phyloP scores from a whole-genome alignment of 1,140 invertebrate species.

The Odontomachus brunneus region DNA sequence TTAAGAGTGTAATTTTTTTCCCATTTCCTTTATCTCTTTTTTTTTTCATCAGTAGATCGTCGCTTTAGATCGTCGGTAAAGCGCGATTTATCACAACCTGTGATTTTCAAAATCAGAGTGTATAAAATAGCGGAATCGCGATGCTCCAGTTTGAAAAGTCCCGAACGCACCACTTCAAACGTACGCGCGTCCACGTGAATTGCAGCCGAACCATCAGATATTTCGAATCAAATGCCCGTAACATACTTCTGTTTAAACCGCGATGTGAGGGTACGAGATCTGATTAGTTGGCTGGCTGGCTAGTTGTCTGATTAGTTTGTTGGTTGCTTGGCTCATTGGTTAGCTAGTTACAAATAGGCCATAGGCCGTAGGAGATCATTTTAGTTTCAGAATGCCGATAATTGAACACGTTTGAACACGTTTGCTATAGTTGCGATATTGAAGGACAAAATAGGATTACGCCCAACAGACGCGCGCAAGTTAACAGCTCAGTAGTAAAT shows the following conservation, averaged over 20 bases:
- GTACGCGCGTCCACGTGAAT: not conserved
- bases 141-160: constrained; percentile 1
- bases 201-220: not conserved
- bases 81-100: not conserved
- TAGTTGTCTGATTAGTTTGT: no score
- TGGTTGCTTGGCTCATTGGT: no score
- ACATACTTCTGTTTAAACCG: not conserved
- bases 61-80: no score
- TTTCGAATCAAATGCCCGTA: not conserved
- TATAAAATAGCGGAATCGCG: not conserved
- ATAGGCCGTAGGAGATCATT: constrained; percentile 5
- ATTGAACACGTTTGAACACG: constrained; percentile 14
- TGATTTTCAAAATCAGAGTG: not conserved
- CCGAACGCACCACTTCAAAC: not conserved
- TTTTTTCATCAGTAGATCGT: no score
- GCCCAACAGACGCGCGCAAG: constrained; percentile 29
- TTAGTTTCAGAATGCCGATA: constrained; percentile 22
- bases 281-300: no score
- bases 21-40: no score
- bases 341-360: constrained; percentile 14
- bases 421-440: constrained; percentile 5
- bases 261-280: constrained; percentile 3
- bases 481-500: constrained; percentile 59
- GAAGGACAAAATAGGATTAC: constrained; percentile 48
- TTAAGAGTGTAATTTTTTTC: no score